Evolutionary conservation across 1,140 invertebrate genomes (phyloP), one percentile per base, ranked within the genome.

Genomic region (Portunus trituberculatus): DNA sequence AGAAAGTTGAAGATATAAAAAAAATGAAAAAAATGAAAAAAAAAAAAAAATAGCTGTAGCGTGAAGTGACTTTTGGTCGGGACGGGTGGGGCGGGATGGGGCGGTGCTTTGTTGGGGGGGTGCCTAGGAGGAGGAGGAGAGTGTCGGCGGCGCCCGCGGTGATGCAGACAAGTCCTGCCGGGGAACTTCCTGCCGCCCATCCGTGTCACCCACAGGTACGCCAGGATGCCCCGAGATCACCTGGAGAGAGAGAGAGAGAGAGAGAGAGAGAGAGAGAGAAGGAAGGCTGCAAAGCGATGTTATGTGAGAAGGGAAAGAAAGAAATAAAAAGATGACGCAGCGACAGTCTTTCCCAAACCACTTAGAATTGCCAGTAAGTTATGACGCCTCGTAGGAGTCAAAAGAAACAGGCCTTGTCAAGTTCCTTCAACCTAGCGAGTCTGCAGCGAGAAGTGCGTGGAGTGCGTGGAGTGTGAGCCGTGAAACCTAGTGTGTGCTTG

Each of bases 81-180:
- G 67, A 12, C 6, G 25, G 6, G 25, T 2, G 67, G 67, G 67
- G 20, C 12, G 20, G 25, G 67, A 20, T 25, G 16, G 67, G 25
- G 12, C 4, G 67, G 2, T 8, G 67, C 6, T 3, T 7, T 76
- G 67, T 12, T 25, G 16, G 67, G 20, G 67, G 67, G 67, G 25
- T 1, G 67, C 10, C 10, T 76, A 25, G 67, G 67, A 2, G 67
- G 67, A 7, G 29, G 90, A 7, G 1, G 59, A 14, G 28, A 28
- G 52, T 76, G 67, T n/a, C 16, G 52, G 90, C 14, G 12, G 52
- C 67, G 90, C 90, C 90, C 67, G 29, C 20, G 90, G 90, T 91
- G 52, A 76, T 91, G n/a, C 52, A 91, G 90, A 76, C 90, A 76
- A 76, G 90, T 91, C 90, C 90, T 91, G 90, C 90, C 28, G 90